A percentile compares a stretch with the other conserved stretches of the same genome.
Evolutionary conservation across 2,888 invertebrate species (phyloP).

Genomic region (Baronia brevicornis): DNA sequence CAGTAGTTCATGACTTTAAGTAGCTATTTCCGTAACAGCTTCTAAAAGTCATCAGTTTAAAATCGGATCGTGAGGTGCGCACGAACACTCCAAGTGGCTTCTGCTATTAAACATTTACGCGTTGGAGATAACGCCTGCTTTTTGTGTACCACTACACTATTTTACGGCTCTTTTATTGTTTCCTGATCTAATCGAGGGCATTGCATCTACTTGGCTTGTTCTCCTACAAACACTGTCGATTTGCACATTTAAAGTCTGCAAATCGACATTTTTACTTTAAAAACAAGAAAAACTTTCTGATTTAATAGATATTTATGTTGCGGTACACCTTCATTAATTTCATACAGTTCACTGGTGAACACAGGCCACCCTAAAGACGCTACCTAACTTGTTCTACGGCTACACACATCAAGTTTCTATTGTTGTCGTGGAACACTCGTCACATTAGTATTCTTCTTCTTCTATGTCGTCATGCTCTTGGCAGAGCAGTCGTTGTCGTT

Average conservation of each 20-base stretch:
- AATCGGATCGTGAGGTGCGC: constrained; percentile 53
- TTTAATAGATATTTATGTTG: constrained; percentile 2
- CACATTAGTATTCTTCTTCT: too few relatives aligned
- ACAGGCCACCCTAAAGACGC: too few relatives aligned
- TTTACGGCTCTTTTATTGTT: constrained; percentile 66
- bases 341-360: too few relatives aligned
- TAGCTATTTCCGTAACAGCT: constrained; percentile 59
- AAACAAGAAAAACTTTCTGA: too few relatives aligned
- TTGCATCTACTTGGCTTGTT: constrained; percentile 42
- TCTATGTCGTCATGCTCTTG: too few relatives aligned
- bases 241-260: constrained; percentile 32
- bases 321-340: too few relatives aligned
- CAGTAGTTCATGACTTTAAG: constrained; percentile 46
- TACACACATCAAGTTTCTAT: too few relatives aligned
- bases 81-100: constrained; percentile 41
- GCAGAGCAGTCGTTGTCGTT: too few relatives aligned
- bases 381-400: too few relatives aligned
- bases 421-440: too few relatives aligned
- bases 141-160: constrained; percentile 54
- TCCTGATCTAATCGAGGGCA: constrained; percentile 48
- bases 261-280: too few relatives aligned
- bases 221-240: constrained; percentile 46
- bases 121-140: constrained; percentile 60
- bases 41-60: constrained; percentile 67
- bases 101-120: constrained; percentile 66